Percentiles rank a stretch among this genome's conserved stretches.
phyloP scores from a whole-genome alignment of 2,113 vertebrate species.

The Sus scrofa region T2T-Sscrofa CM000830.6:20033501-20034000 shows the following conservation, averaged over 20 bases:
- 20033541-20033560: slow-evolving; percentile 37
- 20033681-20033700: neutral
- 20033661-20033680: neutral
- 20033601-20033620: slow-evolving; percentile 53
- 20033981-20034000: neutral
- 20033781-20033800: slow-evolving; percentile 41
- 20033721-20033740: neutral
- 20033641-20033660: neutral
- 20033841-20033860: slow-evolving; percentile 16
- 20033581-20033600: slow-evolving; percentile 43
- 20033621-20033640: slow-evolving; percentile 27
- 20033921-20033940: slow-evolving; percentile 25
- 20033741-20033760: slow-evolving; percentile 58
- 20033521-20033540: slow-evolving; percentile 36
- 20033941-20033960: neutral
- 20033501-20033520: slow-evolving; percentile 34
- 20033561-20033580: slow-evolving; percentile 43
- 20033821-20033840: slow-evolving; percentile 52
- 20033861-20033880: neutral
- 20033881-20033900: neutral
- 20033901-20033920: neutral
- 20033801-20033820: slow-evolving; percentile 40
- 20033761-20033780: slow-evolving; percentile 3
- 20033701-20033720: slow-evolving; percentile 69
- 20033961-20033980: slow-evolving; percentile 30